Base-by-base conservation (phyloP, 2,888 invertebrate species). In the Eledone cirrhosa region DNA sequence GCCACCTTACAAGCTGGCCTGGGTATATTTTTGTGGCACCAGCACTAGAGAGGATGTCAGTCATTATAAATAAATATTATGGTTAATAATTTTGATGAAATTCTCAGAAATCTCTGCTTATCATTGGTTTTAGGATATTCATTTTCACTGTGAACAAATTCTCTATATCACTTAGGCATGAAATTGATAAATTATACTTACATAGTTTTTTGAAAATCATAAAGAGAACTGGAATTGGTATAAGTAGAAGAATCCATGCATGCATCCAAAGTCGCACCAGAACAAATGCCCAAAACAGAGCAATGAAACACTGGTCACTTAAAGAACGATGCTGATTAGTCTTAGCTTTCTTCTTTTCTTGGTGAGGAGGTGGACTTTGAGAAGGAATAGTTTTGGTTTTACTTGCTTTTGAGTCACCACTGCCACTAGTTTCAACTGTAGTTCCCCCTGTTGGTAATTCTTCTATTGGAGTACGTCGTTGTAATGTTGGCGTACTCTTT, bases 241-340 rank as follows among this genome's bases (percentile, higher is more conserved):
- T 81, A 19, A 96, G 92, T 33, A 97, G 92, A 82, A 96, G 91
- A 80, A 96, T 91, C 95, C 96, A 96, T 78, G 95, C 93, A 87
- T 97, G 94, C 86, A 95, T 95, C 94, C 96, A 97, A 24, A 97
- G 92, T 48, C 96, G 92, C 92, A 97, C 96, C 78, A 95, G 93
- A 13, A 94, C 91, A 85, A 97, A 96, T 2, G 94, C 95, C 92
- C 96, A 96, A 84, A 96, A 92, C 19, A 97, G 82, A 27, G 85
- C 87, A 77, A 90, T 88, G 78, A 92, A 89, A 80, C 88, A 91
- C 48, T 86, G 86, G 82, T 90, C 89, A 80, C 90, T 90, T 48
- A 89, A 81, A 7, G 86, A 85, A 24, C 82, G 81, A 5, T 72
- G 69, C 13, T 69, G 69, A 33, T 67, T 69, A n/a, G 31, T 63